Base-by-base conservation (phyloP, 2,113 vertebrate genomes). In the Triplophysa dalaica region DNA sequence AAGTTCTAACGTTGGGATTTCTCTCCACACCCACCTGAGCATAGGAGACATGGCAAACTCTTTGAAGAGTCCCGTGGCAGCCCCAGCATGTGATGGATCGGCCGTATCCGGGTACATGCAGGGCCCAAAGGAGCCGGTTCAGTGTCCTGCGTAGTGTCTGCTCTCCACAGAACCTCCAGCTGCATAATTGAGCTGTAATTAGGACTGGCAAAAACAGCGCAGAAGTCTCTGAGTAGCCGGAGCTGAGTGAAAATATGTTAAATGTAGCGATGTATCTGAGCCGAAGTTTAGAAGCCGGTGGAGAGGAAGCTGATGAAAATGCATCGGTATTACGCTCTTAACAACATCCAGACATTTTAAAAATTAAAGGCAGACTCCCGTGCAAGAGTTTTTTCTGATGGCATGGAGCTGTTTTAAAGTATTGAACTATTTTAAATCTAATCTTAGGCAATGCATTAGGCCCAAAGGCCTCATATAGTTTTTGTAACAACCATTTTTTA, bases 171-270 rank as follows among this genome's bases (percentile, higher is more conserved):
- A 80, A 70, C 82, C 62, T 56, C 70, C 68, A 26, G 22, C 69
- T 76, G 70, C 58, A 77, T 83, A 86, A 83, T 83, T 83, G 68
- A 81, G 73, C 67, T 52, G 58, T 86, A 86, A 83, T 83, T 86
- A 83, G 70, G 50, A 52, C 81, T 33, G 72, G 67, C 75, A 81
- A 81, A 64, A 62, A 50, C 50, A 74, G 63, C 29, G 65, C 45
- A 68, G 68, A 21, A 74, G 16, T 64, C n/a, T 54, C 45, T 19
- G 43, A 79, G 58, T 43, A 33, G 38, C 58, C 54, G 2, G 38
- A 54, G 41, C 11, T n/a, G 29, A 61, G 62, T 33, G 60, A 63
- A 45, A 66, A 66, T 33, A 81, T 81, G 81, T 61, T 65, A 79
- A 83, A 81, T 81, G 65, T 81, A 75, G 75, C 70, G 14, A 48